Percentiles rank a stretch among this genome's conserved stretches.
These are phyloP conservation scores for Dryomyza anilis DNA, from an alignment of 2,888 invertebrate species.

Conservation along the genomic window DNA sequence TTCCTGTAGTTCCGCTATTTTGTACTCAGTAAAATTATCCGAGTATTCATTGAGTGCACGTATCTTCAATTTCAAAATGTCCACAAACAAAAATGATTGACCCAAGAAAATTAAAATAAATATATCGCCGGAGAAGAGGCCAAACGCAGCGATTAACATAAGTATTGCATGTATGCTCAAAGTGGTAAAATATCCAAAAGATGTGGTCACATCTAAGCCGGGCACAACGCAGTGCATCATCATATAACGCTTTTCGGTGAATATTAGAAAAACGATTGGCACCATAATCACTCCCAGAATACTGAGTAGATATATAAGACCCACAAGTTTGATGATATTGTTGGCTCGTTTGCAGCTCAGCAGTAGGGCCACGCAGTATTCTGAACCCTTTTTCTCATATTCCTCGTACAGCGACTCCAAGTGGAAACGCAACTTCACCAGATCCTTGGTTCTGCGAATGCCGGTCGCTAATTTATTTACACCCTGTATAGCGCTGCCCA, in stretches of 20 bases:
- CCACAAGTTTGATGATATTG: conserved; percentile 17
- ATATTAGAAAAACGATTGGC: not conserved
- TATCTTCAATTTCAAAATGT: conserved; percentile 18
- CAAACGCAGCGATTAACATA: conserved; percentile 23
- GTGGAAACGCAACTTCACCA: conserved; percentile 21
- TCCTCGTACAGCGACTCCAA: conserved; percentile 32
- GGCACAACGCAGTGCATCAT: conserved; percentile 29
- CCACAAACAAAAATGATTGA: not conserved
- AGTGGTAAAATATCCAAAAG: conserved; percentile 13
- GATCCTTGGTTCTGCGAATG: conserved; percentile 6
- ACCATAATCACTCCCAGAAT: not conserved
- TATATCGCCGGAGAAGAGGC: conserved; percentile 28
- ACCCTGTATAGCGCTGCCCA: conserved; percentile 40
- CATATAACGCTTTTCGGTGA: conserved; percentile 7
- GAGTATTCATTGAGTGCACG: not conserved
- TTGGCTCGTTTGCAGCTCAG: conserved; percentile 20
- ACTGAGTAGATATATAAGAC: not conserved
- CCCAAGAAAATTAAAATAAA: conserved; percentile 20
- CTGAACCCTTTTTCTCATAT: conserved; percentile 31
- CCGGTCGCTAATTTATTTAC: conserved; percentile 34
- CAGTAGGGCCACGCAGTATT: conserved; percentile 29
- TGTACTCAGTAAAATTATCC: too few species aligned
- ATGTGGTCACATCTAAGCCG: conserved; percentile 17
- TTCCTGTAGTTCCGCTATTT: not conserved
- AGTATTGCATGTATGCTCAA: conserved; percentile 11